Evolutionary conservation across 1,140 invertebrate species (phyloP).

Genomic region (Drosophila gunungcola): DNA sequence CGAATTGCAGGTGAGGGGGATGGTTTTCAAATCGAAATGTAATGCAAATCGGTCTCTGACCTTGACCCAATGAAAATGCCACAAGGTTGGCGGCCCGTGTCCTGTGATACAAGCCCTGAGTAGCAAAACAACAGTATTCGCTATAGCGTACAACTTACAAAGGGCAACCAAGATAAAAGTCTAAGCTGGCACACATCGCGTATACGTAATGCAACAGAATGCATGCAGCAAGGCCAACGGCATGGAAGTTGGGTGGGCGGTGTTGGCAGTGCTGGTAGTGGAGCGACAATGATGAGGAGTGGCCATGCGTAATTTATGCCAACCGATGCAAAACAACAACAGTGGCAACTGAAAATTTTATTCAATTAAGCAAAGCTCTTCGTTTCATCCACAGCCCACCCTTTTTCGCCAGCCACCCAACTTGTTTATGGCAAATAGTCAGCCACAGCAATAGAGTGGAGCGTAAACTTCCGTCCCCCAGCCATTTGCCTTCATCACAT

Average conservation of each 20-base stretch:
- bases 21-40: conserved; percentile 40
- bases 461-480: neutral
- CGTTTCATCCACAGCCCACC: neutral
- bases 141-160: conserved; percentile 16
- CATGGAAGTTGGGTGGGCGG: neutral
- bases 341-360: conserved; percentile 34
- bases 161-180: conserved; percentile 52
- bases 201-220: conserved; percentile 33
- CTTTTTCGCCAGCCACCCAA: conserved; percentile 1
- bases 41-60: conserved; percentile 47
- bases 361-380: conserved; percentile 46
- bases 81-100: conserved; percentile 7
- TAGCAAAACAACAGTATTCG: conserved; percentile 15
- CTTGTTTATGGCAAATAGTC: conserved; percentile 46
- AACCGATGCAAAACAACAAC: conserved; percentile 12
- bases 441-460: conserved; percentile 28
- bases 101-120: conserved; percentile 17
- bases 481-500: conserved; percentile 12
- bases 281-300: conserved; percentile 27
- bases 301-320: conserved; percentile 52
- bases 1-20: conserved; percentile 13
- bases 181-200: conserved; percentile 37
- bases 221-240: conserved; percentile 26
- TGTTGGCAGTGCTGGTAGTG: conserved; percentile 3
- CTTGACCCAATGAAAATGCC: conserved; percentile 46